phyloP scores from a whole-genome alignment of 2,888 invertebrate species.

The Cheilosia pagana region DNA sequence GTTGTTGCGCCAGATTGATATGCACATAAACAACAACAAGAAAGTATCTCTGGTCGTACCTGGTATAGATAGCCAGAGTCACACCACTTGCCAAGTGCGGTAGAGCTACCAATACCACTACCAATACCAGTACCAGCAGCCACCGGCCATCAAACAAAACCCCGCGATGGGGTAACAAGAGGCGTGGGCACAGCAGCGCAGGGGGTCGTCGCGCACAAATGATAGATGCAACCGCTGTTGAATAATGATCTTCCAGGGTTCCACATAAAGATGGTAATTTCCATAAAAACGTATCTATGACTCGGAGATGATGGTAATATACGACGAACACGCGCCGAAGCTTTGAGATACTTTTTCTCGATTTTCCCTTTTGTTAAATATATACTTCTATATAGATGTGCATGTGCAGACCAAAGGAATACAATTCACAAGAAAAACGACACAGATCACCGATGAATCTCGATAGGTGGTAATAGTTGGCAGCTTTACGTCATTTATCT shows the following conservation, averaged over 20 bases:
- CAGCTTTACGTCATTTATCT: slow-evolving; percentile 20
- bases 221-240: slow-evolving; percentile 63
- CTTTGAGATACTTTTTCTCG: slow-evolving; percentile 31
- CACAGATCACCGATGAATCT: slow-evolving; percentile 30
- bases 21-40: slow-evolving; percentile 15
- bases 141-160: slow-evolving; percentile 28
- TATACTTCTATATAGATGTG: background rate
- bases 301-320: slow-evolving; percentile 23
- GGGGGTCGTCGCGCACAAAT: slow-evolving; percentile 4
- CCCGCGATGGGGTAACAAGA: background rate
- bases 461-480: slow-evolving; percentile 3
- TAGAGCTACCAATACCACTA: slow-evolving; percentile 40
- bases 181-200: slow-evolving; percentile 34
- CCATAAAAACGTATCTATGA: slow-evolving; percentile 40
- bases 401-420: slow-evolving; percentile 39
- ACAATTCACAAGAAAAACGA: slow-evolving; percentile 37
- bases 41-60: background rate
- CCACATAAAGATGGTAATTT: slow-evolving; percentile 57
- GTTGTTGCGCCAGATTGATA: background rate
- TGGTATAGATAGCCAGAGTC: slow-evolving; percentile 27
- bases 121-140: slow-evolving; percentile 29
- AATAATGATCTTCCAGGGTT: slow-evolving; percentile 69
- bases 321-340: slow-evolving; percentile 17
- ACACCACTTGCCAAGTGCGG: slow-evolving; percentile 28
- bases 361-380: slow-evolving; percentile 15